Base-by-base conservation (phyloP, 2,797 vertebrate species). In the Epinephelus coioides region DNA sequence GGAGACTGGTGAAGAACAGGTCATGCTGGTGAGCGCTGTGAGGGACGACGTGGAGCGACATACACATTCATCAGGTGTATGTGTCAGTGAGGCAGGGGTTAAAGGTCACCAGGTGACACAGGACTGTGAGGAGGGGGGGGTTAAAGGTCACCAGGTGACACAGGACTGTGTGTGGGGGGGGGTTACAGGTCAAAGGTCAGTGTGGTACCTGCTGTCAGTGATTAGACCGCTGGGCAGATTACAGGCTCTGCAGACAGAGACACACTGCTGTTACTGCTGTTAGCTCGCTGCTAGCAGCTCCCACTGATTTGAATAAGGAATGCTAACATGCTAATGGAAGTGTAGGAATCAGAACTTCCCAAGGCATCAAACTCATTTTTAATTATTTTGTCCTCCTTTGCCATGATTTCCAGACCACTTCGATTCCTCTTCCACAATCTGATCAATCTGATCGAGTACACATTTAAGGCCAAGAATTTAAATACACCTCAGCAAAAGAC, bases 181-280 rank as follows among this genome's bases (percentile, higher is more conserved):
- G 73, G 78, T 80, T 44, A 74, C 47, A 73, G 89, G 74, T 84
- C 72, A 83, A 75, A 82, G 79, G 78, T 90, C 83, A 93, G 38
- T 30, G 49, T 54, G 83, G 76, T 94, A 96, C 95, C 95, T 96
- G 95, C 95, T 95, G 93, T 95, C 95, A 86, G 87, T 89, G 90
- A 96, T 96, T 87, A 96, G 91, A 83, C 95, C 95, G 50, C 94
- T 96, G 88, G 95, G 95, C 72, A 95, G 91, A 85, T 92, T 92
- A 82, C 86, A 86, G 84, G 82, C 91, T 86, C 95, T 96, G 95
- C 81, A 94, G 93, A 94, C 57, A 90, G 80, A 94, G 78, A 93
- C 74, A 90, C 62, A 89, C 66, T 73, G 65, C 73, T 80, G 88
- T 88, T 85, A 89, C 62, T 56, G 76, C 75, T 49, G 69, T 85